Evolutionary conservation across 1,140 invertebrate species (phyloP).

Genomic region (Saccostrea cuccullata): DNA sequence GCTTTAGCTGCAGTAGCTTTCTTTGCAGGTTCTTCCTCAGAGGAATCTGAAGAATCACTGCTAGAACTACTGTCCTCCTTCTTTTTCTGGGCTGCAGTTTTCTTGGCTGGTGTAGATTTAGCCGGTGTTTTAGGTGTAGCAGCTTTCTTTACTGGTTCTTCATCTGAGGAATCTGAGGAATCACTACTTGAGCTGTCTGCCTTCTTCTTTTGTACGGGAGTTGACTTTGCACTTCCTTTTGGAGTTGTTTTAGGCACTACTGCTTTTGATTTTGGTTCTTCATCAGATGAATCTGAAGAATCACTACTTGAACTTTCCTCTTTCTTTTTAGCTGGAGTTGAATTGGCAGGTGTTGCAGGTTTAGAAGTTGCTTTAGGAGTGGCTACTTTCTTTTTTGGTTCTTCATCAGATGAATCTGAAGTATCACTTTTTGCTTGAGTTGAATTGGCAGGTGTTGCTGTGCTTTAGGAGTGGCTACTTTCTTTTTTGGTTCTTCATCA

Average conservation of each 20-base stretch:
- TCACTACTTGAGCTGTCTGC: constrained; percentile 41
- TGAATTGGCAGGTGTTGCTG: constrained; percentile 29
- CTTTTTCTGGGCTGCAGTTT: constrained; percentile 30
- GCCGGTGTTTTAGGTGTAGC: constrained; percentile 22
- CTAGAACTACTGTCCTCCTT: constrained; percentile 39
- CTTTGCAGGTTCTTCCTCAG: constrained; percentile 52
- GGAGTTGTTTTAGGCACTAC: constrained; percentile 40
- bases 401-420: constrained; percentile 30
- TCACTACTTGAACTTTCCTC: not conserved
- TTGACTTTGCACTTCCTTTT: constrained; percentile 2
- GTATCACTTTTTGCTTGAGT: constrained; percentile 19
- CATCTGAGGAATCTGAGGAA: constrained; percentile 49
- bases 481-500: constrained; percentile 39
- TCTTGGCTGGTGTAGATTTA: constrained; percentile 36
- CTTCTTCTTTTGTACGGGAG: constrained; percentile 48
- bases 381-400: constrained; percentile 43
- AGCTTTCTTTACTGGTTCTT: constrained; percentile 42
- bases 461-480: constrained; percentile 35
- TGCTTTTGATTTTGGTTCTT: constrained; percentile 8
- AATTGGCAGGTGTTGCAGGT: not conserved
- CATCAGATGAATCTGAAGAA: constrained; percentile 7
- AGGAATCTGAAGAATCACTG: constrained; percentile 54
- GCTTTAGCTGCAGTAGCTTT: constrained; percentile 27
- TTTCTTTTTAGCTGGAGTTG: constrained; percentile 16
- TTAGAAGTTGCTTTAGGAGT: constrained; percentile 17